phyloP scores from a whole-genome alignment of 92 coral and sea anemone species.

The Bergia puertoricense region DNA sequence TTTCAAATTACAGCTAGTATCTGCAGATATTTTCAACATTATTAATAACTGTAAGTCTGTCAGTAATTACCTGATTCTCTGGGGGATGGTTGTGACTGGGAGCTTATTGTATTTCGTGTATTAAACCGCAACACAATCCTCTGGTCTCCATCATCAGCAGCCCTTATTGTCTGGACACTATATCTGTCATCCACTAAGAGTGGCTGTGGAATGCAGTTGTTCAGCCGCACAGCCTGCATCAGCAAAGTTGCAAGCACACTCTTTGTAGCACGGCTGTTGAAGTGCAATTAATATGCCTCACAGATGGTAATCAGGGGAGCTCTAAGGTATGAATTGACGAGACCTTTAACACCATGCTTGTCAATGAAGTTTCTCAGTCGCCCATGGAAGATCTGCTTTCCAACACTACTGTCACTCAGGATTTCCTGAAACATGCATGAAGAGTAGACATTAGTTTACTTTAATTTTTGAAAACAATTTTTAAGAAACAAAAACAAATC shows the following conservation, averaged over 20 bases:
- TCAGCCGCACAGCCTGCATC: constrained; percentile 12
- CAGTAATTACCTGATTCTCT: neutral
- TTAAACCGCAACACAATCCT: constrained; percentile 36
- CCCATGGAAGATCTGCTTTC: constrained; percentile 48
- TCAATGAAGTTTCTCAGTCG: constrained; percentile 41
- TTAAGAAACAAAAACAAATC: neutral
- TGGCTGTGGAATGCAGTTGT: constrained; percentile 31
- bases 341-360: constrained; percentile 47
- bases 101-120: neutral
- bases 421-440: constrained; percentile 46
- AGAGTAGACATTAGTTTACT: neutral
- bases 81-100: neutral
- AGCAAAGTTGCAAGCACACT: constrained; percentile 39
- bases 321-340: constrained; percentile 30
- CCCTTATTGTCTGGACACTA: constrained; percentile 14
- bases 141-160: constrained; percentile 25
- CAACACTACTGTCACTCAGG: constrained; percentile 45
- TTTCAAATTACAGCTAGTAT: neutral
- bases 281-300: constrained; percentile 35
- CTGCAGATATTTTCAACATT: too few relatives aligned
- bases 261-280: constrained; percentile 48
- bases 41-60: too few relatives aligned
- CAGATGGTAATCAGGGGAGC: constrained; percentile 33
- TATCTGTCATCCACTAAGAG: constrained; percentile 20
- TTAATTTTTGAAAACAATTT: neutral